Evolutionary conservation across 1,140 invertebrate species (phyloP), one percentile per base, ranked within the genome.

Genomic region (Orius insidiosus): DNA sequence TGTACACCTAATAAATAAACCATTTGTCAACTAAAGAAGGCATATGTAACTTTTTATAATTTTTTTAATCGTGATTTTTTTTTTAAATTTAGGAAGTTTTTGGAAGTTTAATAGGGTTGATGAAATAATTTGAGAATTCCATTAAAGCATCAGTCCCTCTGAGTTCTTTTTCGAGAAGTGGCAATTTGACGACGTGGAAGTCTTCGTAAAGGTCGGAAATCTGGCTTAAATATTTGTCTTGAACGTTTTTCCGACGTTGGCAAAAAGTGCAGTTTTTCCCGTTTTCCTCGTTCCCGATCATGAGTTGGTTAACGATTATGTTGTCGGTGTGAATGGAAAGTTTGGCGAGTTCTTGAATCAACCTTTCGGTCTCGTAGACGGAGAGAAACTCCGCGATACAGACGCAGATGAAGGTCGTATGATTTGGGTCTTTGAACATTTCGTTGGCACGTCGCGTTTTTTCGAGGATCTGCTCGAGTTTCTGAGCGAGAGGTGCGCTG

Each of bases 371-470:
- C 72, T 98, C 96, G 62, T 98, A 99, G 6, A 99, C 66, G 0
- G 94, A 98, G 14, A 99, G 71, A 65, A 99, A 99, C 67, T 99
- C 96, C 0, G 96, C 90, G 60, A 99, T 98, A 64, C 95, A 98
- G 3, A 99, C 93, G 64, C 96, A 99, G 8, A 99, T 78, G 68
- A 99, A 99, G 1, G 96, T 99, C 0, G 95, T 98, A 66, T 94
- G 84, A 56, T 93, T 80, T 78, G 92, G 84, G 72, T 98, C 80
- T 60, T 83, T 84, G 59, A 98, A 98, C 59, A 98, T 93, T 57
- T 89, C 78, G 61, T 98, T 98, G 1, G 98, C 88, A 73, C 93
- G 85, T 56, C 76, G 74, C 53, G 98, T 97, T 0, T 93, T 73
- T 3, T 76, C 74, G 19, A 98, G 65, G 73, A 97, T 90, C 58